A percentile compares a stretch with the other conserved stretches of the same genome.
phyloP scores from a whole-genome alignment of 2,797 vertebrate genomes.

The Philypnodon macrostomus region DNA sequence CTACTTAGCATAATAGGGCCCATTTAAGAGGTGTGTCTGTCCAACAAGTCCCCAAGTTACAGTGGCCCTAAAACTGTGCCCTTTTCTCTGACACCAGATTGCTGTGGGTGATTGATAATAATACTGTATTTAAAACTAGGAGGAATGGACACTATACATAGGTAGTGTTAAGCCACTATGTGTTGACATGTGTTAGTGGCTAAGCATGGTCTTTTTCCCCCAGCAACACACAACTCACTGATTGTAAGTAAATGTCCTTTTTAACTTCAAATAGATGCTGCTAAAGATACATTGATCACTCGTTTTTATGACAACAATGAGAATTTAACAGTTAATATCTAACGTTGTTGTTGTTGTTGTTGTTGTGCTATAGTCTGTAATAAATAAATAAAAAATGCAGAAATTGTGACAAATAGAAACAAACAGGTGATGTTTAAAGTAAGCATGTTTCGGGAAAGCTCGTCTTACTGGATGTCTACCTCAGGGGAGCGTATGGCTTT shows the following conservation, averaged over 20 bases:
- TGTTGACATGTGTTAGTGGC: slow-evolving; percentile 29
- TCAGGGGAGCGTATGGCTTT: slow-evolving; percentile 80
- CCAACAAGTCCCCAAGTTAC: slow-evolving; percentile 16
- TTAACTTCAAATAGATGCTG: slow-evolving; percentile 56
- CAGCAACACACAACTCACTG: slow-evolving; percentile 56
- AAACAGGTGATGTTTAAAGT: slow-evolving; percentile 40
- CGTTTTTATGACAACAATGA: slow-evolving; percentile 62
- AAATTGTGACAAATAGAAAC: slow-evolving; percentile 52
- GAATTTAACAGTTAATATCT: slow-evolving; percentile 62
- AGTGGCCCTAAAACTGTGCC: too few relatives aligned
- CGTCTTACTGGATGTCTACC: slow-evolving; percentile 62
- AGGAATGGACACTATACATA: slow-evolving; percentile 33
- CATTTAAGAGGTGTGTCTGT: too few relatives aligned
- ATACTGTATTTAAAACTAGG: too few relatives aligned
- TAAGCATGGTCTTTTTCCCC: slow-evolving; percentile 35
- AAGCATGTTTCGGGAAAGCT: slow-evolving; percentile 35
- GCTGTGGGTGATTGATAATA: too few relatives aligned
- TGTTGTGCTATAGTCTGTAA: slow-evolving; percentile 70
- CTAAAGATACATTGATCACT: slow-evolving; percentile 66
- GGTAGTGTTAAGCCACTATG: slow-evolving; percentile 59
- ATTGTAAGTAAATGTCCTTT: slow-evolving; percentile 10
- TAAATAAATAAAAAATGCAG: slow-evolving; percentile 51
- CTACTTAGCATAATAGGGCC: too few relatives aligned
- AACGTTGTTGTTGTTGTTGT: slow-evolving; percentile 40
- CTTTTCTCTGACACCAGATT: too few relatives aligned